Conservation (phyloP, 2,888 invertebrate species). For the Eulithis prunata region DNA sequence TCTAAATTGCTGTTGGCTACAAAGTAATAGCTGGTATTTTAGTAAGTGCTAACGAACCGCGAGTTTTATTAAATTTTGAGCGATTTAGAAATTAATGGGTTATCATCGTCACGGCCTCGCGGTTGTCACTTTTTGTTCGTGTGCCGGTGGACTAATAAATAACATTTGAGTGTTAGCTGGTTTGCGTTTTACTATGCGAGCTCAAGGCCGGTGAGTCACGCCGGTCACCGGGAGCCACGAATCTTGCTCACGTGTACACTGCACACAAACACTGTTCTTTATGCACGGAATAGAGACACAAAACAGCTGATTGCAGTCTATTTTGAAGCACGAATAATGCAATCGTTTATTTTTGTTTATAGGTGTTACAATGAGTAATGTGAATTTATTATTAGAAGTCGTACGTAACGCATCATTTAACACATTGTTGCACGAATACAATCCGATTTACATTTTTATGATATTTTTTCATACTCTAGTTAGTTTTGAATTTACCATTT, state of each 20-base stretch:
- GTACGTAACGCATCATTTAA: conserved; percentile 10
- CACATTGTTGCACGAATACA: neutral
- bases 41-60: conserved; percentile 19
- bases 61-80: conserved; percentile 36
- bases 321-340: conserved; percentile 38
- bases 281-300: conserved; percentile 43
- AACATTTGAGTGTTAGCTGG: conserved; percentile 70
- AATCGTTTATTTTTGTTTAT: conserved; percentile 34
- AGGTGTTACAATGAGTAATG: conserved; percentile 15
- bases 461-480: no score
- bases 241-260: conserved; percentile 62
- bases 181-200: conserved; percentile 58
- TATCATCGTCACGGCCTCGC: conserved; percentile 58
- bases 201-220: conserved; percentile 80
- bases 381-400: conserved; percentile 11
- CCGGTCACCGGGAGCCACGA: conserved; percentile 60
- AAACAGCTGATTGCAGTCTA: conserved; percentile 52
- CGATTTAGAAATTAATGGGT: conserved; percentile 47
- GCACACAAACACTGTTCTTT: conserved; percentile 41
- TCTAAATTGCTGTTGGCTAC: neutral
- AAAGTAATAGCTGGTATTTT: conserved; percentile 20
- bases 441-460: neutral
- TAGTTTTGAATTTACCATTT: neutral
- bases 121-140: conserved; percentile 57
- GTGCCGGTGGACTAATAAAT: conserved; percentile 59